A percentile compares a stretch with the other conserved stretches of the same genome.
These are phyloP conservation scores for Paguma larvata DNA, from an alignment of 2,797 vertebrate genomes.

Conservation along the genomic window DNA sequence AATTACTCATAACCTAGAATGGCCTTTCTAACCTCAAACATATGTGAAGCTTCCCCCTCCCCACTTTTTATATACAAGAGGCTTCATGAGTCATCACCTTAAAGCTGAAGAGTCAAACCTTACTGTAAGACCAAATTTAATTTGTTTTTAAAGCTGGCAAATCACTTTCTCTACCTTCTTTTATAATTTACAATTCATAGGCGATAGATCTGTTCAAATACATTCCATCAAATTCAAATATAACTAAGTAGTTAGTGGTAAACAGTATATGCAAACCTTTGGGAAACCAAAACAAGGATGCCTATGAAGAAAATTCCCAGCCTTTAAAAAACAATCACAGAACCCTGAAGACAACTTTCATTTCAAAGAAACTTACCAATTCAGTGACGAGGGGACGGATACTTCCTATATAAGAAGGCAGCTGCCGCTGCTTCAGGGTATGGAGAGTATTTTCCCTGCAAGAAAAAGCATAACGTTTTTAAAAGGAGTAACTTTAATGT, in stretches of 20 bases:
- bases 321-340: not conserved
- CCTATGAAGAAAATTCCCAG: conserved; percentile 9
- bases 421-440: conserved; percentile 92
- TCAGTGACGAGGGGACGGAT: conserved; percentile 95
- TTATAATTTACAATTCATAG: conserved; percentile 19
- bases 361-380: conserved; percentile 90
- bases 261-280: not conserved
- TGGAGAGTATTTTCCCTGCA: conserved; percentile 98
- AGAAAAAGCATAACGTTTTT: conserved; percentile 44
- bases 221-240: conserved; percentile 17
- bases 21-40: not conserved
- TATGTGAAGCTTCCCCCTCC: not conserved
- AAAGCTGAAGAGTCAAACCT: not conserved
- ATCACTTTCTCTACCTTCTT: conserved; percentile 21
- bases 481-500: not conserved
- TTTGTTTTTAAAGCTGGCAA: conserved; percentile 55
- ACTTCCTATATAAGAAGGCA: conserved; percentile 88
- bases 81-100: not conserved
- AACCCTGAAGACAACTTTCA: conserved; percentile 35
- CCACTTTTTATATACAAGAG: not conserved
- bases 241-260: conserved; percentile 22
- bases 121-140: not conserved
- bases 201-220: not conserved
- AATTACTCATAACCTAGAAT: conserved; percentile 37
- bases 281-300: conserved; percentile 8